Evolutionary conservation across 2,797 vertebrate species (phyloP).

Genomic region (Mareca strepera): DNA sequence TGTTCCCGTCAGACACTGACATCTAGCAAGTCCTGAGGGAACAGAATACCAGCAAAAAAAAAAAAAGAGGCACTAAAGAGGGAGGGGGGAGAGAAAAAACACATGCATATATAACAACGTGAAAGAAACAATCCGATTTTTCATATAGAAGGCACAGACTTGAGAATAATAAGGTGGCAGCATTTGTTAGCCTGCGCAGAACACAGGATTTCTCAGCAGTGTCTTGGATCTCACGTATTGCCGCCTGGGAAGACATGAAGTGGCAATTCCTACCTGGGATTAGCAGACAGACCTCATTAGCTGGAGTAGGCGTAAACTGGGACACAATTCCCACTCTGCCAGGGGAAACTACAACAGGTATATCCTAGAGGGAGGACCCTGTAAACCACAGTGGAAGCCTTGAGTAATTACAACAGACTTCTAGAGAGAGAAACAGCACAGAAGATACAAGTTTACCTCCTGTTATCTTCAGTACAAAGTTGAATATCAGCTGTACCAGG

Average conservation of each 20-base stretch:
- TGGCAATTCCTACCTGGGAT: background rate
- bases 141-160: background rate
- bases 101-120: accelerated
- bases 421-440: background rate
- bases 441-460: background rate
- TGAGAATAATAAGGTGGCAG: background rate
- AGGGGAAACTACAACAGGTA: background rate
- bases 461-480: background rate
- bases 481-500: background rate
- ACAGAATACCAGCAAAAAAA: background rate
- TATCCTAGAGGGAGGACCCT: background rate
- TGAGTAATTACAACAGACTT: background rate
- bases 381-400: no score
- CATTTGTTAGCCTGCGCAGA: background rate
- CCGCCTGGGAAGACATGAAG: background rate
- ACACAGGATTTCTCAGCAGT: background rate
- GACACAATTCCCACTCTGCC: background rate
- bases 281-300: background rate
- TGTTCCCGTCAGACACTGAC: background rate
- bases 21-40: background rate
- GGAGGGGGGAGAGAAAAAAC: background rate
- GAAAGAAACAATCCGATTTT: background rate
- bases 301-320: background rate
- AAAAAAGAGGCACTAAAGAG: background rate
- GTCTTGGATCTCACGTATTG: background rate